phyloP scores from a whole-genome alignment of 2,797 vertebrate genomes.

The Halcyon chelicuti region DNA sequence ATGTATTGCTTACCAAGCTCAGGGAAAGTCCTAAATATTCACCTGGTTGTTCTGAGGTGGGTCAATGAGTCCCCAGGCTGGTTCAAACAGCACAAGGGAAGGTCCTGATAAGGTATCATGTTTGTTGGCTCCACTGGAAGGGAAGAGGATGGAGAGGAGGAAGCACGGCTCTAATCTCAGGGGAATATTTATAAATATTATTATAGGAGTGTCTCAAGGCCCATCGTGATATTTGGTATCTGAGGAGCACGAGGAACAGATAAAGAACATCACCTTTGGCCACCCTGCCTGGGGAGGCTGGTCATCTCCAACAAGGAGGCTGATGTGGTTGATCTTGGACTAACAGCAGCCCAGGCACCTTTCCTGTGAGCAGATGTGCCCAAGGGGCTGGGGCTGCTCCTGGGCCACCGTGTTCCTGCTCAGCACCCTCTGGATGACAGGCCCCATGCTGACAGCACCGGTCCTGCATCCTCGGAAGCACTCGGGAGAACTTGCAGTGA shows the following conservation, averaged over 20 bases:
- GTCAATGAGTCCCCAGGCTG: not conserved
- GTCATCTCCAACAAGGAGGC: not conserved
- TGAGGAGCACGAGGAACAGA: not conserved
- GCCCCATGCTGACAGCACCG: not conserved
- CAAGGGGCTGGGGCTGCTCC: accelerated
- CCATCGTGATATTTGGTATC: slow-evolving; percentile 12
- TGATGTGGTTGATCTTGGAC: not conserved
- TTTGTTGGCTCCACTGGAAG: not conserved
- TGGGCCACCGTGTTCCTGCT: not conserved
- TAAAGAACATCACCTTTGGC: slow-evolving; percentile 66
- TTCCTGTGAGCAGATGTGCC: accelerated
- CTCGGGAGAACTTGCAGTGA: accelerated
- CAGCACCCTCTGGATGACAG: accelerated
- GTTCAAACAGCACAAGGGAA: not conserved
- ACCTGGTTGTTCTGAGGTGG: not conserved
- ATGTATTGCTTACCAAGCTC: not conserved
- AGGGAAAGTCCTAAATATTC: not conserved
- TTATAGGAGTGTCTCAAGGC: not conserved
- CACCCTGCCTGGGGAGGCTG: not conserved
- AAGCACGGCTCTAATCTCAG: not conserved
- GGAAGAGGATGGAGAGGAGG: not conserved
- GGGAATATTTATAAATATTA: not conserved
- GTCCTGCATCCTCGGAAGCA: not conserved
- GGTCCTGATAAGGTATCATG: not conserved
- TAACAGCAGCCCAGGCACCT: accelerated